Evolutionary conservation across 1,140 invertebrate genomes (phyloP).

Genomic region (Chironomus tepperi): DNA sequence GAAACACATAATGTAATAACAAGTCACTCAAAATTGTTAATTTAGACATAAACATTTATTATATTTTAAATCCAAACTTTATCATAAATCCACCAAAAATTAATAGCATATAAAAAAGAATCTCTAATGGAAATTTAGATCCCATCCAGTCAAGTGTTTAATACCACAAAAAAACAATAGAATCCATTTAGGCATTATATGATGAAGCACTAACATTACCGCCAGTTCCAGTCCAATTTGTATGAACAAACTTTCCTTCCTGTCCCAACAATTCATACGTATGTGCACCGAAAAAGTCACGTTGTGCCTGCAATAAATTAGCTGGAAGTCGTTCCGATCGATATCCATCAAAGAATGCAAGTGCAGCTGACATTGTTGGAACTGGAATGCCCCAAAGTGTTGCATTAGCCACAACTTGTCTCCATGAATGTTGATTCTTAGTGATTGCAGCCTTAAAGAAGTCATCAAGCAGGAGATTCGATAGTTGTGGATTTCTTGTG

Average conservation of each 20-base stretch:
- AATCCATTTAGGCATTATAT: constrained; percentile 70
- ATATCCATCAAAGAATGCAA: constrained; percentile 97
- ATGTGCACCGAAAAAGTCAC: constrained; percentile 99
- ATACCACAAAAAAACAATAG: neutral
- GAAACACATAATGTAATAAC: no score
- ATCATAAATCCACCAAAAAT: no score
- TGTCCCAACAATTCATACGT: constrained; percentile 86
- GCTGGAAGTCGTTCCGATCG: constrained; percentile 72
- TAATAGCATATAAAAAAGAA: no score
- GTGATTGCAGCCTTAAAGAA: constrained; percentile 87
- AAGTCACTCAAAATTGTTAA: no score
- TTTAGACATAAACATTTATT: no score
- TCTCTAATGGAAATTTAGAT: no score
- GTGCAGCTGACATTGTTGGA: constrained; percentile 83
- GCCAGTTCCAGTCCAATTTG: constrained; percentile 98
- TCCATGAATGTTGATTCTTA: constrained; percentile 64
- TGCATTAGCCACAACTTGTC: constrained; percentile 55
- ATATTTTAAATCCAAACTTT: no score
- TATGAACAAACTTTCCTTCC: constrained; percentile 89
- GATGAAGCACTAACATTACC: constrained; percentile 94
- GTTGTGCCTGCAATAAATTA: constrained; percentile 90
- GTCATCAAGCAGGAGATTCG: constrained; percentile 87
- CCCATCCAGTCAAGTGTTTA: no score
- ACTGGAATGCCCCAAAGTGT: constrained; percentile 77
- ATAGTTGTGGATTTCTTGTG: constrained; percentile 80